Base-by-base conservation (phyloP, 1,140 invertebrate species). In the Scaptodrosophila lebanonensis region DNA sequence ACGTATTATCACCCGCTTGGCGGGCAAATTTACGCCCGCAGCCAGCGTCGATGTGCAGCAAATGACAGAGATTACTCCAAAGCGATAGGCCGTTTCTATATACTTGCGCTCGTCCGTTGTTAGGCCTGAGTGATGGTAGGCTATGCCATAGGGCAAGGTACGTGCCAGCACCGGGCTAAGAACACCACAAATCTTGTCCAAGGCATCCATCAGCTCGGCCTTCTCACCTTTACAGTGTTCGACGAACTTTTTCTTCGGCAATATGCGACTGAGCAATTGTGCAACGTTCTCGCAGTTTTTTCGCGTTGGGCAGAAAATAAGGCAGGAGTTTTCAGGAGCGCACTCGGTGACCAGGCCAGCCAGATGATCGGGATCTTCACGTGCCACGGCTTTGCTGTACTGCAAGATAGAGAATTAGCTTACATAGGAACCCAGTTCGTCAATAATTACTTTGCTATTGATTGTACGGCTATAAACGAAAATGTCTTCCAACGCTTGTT, bases 11-110 rank as follows among this genome's bases (percentile, higher is more conserved):
- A 98, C 95, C 75, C 95, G 91, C 88, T 93, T 92, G 0, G 97
- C 97, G 12, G 97, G 97, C 52, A 99, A 90, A 91, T 99, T 99
- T 2, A 99, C 96, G 7, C 97, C 97, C 32, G 97, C 97, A 29
- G 97, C 97, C 59, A 99, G 89, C 8, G 97, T 99, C 1, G 97
- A 98, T 18, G 97, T 99, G 82, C 96, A 98, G 82, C 95, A 96
- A 58, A 99, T 90, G 20, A 97, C 93, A 64, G 92, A 95, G n/a
- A 99, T 87, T 15, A 91, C 92, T 0, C 95, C 94, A 30, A 82
- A 89, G 72, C 91, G 88, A 85, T 95, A 99, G 6, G 93, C 95
- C 54, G 97, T 94, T 88, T 99, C 97, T 13, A 99, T 89, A 35
- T 97, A 87, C 52, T 90, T 90, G 42, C 97, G 88, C 87, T 99